phyloP scores from a whole-genome alignment of 2,797 vertebrate species.

The Nyctibius grandis region DNA sequence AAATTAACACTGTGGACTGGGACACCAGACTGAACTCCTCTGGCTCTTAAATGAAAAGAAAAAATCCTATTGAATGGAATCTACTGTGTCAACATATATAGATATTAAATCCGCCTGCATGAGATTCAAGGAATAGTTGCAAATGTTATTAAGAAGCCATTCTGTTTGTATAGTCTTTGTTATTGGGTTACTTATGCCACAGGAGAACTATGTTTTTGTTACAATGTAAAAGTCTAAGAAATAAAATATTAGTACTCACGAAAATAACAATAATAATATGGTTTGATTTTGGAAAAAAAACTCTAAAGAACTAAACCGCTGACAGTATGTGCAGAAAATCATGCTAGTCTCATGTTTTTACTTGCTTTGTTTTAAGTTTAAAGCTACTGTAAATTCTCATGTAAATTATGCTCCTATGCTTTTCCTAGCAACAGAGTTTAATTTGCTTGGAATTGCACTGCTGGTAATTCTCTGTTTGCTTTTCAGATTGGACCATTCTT shows the following conservation, averaged over 20 bases:
- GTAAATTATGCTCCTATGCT: not conserved
- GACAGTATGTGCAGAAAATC: not conserved
- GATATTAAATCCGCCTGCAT: not conserved
- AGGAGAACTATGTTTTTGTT: not conserved
- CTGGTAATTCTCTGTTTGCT: not conserved
- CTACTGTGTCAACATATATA: constrained; percentile 22
- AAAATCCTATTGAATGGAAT: not conserved
- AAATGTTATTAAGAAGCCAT: constrained; percentile 26
- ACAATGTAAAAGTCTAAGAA: not conserved
- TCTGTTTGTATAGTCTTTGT: not conserved
- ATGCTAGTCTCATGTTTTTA: not conserved
- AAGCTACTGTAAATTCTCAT: not conserved
- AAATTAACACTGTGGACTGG: not conserved
- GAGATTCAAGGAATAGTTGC: not conserved
- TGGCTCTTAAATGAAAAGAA: not conserved
- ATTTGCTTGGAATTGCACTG: not conserved
- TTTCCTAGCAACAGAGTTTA: not conserved
- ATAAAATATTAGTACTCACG: not conserved
- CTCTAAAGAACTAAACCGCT: not conserved
- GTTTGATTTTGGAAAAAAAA: not conserved
- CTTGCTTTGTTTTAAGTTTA: not conserved
- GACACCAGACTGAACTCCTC: not conserved
- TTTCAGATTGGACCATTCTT: constrained; percentile 84
- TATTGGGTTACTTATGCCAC: constrained; percentile 15
- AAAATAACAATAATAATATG: not conserved